phyloP scores from a whole-genome alignment of 2,113 vertebrate genomes.

The Oryzias woworae region DNA sequence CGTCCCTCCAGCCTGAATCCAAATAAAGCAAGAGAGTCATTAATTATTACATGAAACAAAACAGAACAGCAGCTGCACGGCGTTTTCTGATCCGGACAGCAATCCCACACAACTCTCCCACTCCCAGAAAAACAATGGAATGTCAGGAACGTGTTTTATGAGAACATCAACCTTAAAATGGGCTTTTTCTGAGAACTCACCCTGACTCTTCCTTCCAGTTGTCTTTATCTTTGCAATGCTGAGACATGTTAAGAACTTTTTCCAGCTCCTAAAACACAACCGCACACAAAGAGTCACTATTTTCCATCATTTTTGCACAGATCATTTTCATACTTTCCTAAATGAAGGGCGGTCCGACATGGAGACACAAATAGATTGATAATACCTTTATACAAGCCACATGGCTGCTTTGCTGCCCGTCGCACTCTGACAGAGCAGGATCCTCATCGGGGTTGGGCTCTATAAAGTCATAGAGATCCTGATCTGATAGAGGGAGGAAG shows the following conservation, averaged over 20 bases:
- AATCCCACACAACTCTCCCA: too few species aligned
- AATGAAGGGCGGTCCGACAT: not conserved
- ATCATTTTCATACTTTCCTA: too few species aligned
- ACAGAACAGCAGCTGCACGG: slow-evolving; percentile 3
- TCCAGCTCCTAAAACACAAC: slow-evolving; percentile 81
- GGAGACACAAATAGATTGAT: not conserved
- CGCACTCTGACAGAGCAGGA: slow-evolving; percentile 84
- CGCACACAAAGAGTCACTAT: not conserved
- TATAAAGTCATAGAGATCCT: slow-evolving; percentile 92
- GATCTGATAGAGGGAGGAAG: slow-evolving; percentile 83
- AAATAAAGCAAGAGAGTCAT: not conserved
- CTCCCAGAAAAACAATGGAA: too few species aligned
- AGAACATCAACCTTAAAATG: too few species aligned
- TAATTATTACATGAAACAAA: not conserved
- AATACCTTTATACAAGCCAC: slow-evolving; percentile 90
- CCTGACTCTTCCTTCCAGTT: slow-evolving; percentile 86
- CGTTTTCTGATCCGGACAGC: too few species aligned
- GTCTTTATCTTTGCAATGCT: slow-evolving; percentile 84
- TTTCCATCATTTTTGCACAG: too few species aligned
- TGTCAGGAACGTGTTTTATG: too few species aligned
- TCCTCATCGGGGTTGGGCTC: slow-evolving; percentile 87
- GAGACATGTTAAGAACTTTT: slow-evolving; percentile 85
- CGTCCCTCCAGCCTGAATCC: too few species aligned
- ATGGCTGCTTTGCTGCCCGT: slow-evolving; percentile 79
- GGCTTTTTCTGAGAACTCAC: slow-evolving; percentile 66